phyloP scores from a whole-genome alignment of 2,888 invertebrate species.

The Patella depressa region DNA sequence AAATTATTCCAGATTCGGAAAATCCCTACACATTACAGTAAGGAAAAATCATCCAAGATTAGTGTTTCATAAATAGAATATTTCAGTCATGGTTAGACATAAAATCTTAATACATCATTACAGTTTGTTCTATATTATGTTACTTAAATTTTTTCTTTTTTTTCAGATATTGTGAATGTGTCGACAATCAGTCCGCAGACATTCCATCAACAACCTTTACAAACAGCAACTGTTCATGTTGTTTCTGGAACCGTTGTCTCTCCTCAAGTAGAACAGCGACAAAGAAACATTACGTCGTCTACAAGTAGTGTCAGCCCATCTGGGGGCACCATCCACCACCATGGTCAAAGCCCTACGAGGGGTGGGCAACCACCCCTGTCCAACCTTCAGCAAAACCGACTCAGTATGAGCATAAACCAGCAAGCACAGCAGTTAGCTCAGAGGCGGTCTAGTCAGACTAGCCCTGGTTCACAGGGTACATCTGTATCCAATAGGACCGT shows the following conservation, averaged over 20 bases:
- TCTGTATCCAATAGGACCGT: slow-evolving; percentile 27
- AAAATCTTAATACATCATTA: too few species aligned
- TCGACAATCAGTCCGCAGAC: slow-evolving; percentile 33
- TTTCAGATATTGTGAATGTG: slow-evolving; percentile 36
- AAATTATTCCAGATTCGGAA: too few species aligned
- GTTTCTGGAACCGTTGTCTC: neutral
- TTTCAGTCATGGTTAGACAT: too few species aligned
- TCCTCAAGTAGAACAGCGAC: neutral
- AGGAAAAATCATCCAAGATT: too few species aligned
- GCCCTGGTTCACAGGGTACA: slow-evolving; percentile 28
- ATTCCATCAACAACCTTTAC: slow-evolving; percentile 30
- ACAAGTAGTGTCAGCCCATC: slow-evolving; percentile 36
- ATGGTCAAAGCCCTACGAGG: slow-evolving; percentile 55
- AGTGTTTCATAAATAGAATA: too few species aligned
- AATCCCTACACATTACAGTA: too few species aligned
- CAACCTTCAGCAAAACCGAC: slow-evolving; percentile 47
- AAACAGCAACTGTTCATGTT: slow-evolving; percentile 1
- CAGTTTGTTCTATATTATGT: too few species aligned
- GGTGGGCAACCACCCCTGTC: slow-evolving; percentile 47
- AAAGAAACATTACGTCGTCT: neutral
- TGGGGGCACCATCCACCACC: slow-evolving; percentile 63
- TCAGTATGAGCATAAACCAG: slow-evolving; percentile 36
- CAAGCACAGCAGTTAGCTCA: slow-evolving; percentile 26
- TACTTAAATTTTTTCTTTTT: neutral
- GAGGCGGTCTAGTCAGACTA: slow-evolving; percentile 13